Percentiles rank a stretch among this genome's conserved stretches.
These are phyloP conservation scores for Thrips palmi DNA, from an alignment of 1,140 invertebrate species.

Conservation along the genomic window DNA sequence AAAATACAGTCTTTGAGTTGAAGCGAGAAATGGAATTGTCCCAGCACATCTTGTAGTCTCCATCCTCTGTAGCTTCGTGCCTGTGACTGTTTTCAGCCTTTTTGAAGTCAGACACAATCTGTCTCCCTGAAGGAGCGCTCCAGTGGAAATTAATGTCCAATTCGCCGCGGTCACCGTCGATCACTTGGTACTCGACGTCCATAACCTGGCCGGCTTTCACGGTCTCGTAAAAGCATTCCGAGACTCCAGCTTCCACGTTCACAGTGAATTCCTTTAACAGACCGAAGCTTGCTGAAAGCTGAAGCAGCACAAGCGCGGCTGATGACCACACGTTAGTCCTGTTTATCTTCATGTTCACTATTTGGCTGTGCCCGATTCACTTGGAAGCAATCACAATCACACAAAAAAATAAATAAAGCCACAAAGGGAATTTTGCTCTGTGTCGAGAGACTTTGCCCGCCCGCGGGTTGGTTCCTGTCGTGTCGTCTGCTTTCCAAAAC, in stretches of 20 bases:
- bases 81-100: not conserved
- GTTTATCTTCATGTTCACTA: too few relatives aligned
- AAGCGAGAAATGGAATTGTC: conserved; percentile 34
- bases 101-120: not conserved
- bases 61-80: conserved; percentile 17
- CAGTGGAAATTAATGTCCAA: not conserved
- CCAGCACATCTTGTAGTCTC: conserved; percentile 33
- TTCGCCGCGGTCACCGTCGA: not conserved
- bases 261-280: not conserved
- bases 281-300: too few relatives aligned
- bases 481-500: too few relatives aligned
- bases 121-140: not conserved
- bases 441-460: too few relatives aligned
- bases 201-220: not conserved
- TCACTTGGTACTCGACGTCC: not conserved
- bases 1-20: conserved; percentile 31
- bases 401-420: too few relatives aligned
- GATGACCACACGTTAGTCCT: too few relatives aligned
- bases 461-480: too few relatives aligned
- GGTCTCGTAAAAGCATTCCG: not conserved
- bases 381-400: too few relatives aligned
- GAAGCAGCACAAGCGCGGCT: too few relatives aligned
- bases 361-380: too few relatives aligned
- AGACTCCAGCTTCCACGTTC: not conserved
- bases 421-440: too few relatives aligned